These are phyloP conservation scores for Periparus ater DNA, from an alignment of 2,797 vertebrate species.

Conservation along the genomic window DNA sequence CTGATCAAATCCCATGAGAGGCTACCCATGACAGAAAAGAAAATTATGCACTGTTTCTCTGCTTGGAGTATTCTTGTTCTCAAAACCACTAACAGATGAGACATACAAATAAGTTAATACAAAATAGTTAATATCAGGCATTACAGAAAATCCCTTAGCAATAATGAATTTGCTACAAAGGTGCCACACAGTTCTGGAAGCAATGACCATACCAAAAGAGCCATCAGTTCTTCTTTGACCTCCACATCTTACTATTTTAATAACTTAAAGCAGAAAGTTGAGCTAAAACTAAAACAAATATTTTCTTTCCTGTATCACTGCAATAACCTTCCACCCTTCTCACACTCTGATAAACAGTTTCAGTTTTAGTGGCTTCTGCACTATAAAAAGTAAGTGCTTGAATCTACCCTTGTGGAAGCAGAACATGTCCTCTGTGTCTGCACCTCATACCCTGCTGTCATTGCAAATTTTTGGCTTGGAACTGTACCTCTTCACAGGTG, in stretches of 20 bases:
- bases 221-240: background rate
- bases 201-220: background rate
- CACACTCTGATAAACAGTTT: accelerated
- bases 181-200: background rate
- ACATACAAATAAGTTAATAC: background rate
- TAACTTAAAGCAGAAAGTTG: background rate
- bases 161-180: background rate
- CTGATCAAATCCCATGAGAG: background rate
- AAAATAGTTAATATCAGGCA: background rate
- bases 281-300: background rate
- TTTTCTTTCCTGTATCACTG: background rate
- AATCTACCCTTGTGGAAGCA: background rate
- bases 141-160: background rate
- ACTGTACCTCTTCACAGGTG: background rate
- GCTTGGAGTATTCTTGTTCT: background rate
- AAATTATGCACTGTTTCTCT: background rate
- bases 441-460: background rate
- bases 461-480: background rate
- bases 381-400: background rate
- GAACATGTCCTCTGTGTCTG: background rate
- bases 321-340: background rate
- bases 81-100: background rate
- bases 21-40: background rate
- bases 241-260: background rate
- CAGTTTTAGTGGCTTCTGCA: background rate